Base-by-base conservation (phyloP, 2,797 vertebrate species). In the Typhlichthys subterraneus region DNA sequence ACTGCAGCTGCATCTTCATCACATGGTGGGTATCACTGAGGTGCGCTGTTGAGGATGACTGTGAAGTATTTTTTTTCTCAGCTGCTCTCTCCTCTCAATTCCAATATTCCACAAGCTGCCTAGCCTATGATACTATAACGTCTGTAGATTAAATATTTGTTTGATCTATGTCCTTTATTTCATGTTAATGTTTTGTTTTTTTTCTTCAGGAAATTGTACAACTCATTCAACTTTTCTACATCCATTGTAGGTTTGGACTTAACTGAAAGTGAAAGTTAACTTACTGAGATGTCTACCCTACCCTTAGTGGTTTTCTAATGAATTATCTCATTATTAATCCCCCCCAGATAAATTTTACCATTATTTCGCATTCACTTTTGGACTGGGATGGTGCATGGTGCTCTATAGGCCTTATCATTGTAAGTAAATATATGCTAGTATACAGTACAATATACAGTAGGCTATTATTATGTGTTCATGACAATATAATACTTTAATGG, bases 311-410 rank as follows among this genome's bases (percentile, higher is more conserved):
- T 33, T 33, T 33, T 33, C 31, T 33, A 4, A 33, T 2, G 6
- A 33, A 33, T 33, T 33, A 4, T 5, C 31, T 33, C 6, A 33
- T 33, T 33, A 5, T 4, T 56, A 10, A 56, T 13, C 45, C 72
- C 55, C 86, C 75, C 45, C 73, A 91, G 91, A 91, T 72, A 91
- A 89, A 78, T 91, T 80, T 82, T 80, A 81, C 45, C 85, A 91
- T 73, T 92, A 89, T 62, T 91, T 86, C 75, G 82, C 89, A 1
- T 0, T 89, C 59, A 89, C 85, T 53, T 87, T 91, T 71, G 89
- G 89, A 23, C 50, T 91, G 72, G 88, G 91, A 52, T 88, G 79
- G 63, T 85, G 75, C 47, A 50, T 74, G 19, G 73, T 66, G 0
- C 69, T 76, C 54, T 91, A 87, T 49, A 82, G 87, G 31, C 89